Conservation (phyloP, 2,888 invertebrate species). For the Leptinotarsa haldemani region DNA sequence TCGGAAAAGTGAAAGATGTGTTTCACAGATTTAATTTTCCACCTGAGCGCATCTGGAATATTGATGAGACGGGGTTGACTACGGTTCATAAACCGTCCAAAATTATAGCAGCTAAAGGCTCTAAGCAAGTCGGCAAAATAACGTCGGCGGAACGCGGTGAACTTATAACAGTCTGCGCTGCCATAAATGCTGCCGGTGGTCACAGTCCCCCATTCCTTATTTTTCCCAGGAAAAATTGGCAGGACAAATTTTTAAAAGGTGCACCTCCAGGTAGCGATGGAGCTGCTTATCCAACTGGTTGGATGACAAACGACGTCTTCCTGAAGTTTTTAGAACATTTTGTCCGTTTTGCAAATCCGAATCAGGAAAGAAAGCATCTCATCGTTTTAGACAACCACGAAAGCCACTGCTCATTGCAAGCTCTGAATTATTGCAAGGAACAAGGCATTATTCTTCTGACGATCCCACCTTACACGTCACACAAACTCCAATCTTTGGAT, state of each 20-base stretch:
- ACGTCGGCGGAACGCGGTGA: conserved; percentile 32
- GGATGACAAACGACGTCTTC: conserved; percentile 39
- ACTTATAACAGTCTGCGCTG: conserved; percentile 29
- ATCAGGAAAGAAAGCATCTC: conserved; percentile 15
- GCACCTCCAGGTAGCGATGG: conserved; percentile 6
- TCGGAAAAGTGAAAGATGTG: background rate
- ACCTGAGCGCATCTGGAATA: conserved; percentile 33
- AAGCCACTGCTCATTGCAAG: background rate
- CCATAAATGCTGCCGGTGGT: conserved; percentile 23
- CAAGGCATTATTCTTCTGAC: background rate
- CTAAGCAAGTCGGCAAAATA: conserved; percentile 21
- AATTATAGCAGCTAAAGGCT: conserved; percentile 22
- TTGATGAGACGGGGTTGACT: conserved; percentile 33
- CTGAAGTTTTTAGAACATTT: conserved; percentile 52
- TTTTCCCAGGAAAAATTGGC: conserved; percentile 24
- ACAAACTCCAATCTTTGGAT: conserved; percentile 5
- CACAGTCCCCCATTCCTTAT: conserved; percentile 27
- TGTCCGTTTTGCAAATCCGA: conserved; percentile 45
- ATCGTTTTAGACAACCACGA: background rate
- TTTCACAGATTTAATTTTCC: background rate
- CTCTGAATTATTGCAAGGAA: background rate
- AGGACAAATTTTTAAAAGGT: conserved; percentile 11
- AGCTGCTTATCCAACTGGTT: conserved; percentile 20
- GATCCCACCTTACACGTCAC: background rate
- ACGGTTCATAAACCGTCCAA: conserved; percentile 36